Base-by-base conservation (phyloP, 1,140 invertebrate genomes). In the Araneus ventricosus region DNA sequence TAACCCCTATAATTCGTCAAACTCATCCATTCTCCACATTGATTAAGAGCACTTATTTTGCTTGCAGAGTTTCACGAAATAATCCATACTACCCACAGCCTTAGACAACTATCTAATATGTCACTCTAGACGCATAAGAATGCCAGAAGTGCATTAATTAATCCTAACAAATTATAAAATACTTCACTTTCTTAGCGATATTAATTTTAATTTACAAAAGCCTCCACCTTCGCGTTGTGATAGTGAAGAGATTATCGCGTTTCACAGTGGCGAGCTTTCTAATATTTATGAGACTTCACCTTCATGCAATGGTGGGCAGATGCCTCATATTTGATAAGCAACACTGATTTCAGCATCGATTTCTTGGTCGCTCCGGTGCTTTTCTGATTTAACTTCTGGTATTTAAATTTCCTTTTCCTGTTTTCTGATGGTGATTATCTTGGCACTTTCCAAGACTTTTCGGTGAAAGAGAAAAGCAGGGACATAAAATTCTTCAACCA, bases 291-390 rank as follows among this genome's bases (percentile, higher is more conserved):
- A 75, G 34, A 37, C 70, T 20, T 34, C 67, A 30, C 34, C 70
- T 75, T 75, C 70, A 37, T 37, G 70, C 70, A 37, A 17, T 67
- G 27, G 10, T 67, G 27, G 63, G 63, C 63, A 75, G 70, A 75
- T 37, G 34, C 30, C 70, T 75, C 30, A 37, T 75, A 75, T 75
- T 75, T 34, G 70, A 75, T 37, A 75, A 75, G 70, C 70, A 75
- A 75, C 70, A 37, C 70, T 75, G 70, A 75, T 75, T 75, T 75
- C 30, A 6, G 70, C 27, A 75, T 75, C 70, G 70, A 75, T 75
- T 75, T 34, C 70, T 75, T 20, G 27, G 20, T 6, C 70, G 34
- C 70, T 37, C 34, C 30, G 70, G 17, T 22, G 70, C 70, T 37
- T 30, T 75, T 14, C 14, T 37, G 70, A 37, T 75, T 75, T 75